These are phyloP conservation scores for Acrocephalus arundinaceus DNA, from an alignment of 2,113 vertebrate species.

Conservation along the genomic window DNA sequence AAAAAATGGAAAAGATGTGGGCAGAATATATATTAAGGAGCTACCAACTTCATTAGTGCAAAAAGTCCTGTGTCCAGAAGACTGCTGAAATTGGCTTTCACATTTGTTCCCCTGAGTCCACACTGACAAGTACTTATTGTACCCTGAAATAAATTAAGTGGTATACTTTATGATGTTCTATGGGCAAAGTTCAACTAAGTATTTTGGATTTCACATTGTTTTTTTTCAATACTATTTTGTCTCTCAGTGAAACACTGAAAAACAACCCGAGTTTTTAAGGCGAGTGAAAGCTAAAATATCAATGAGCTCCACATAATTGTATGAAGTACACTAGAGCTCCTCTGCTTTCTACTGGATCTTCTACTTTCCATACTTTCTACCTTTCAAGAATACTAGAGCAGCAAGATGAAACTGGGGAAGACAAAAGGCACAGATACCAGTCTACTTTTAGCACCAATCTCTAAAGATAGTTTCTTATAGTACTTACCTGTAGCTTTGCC, in stretches of 20 bases:
- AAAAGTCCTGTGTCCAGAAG: background rate
- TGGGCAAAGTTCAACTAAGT: background rate
- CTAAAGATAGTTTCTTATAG: background rate
- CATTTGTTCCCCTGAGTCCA: background rate
- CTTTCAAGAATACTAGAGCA: background rate
- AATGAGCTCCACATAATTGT: background rate
- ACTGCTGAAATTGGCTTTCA: background rate
- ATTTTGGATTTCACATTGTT: background rate
- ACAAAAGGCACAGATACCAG: background rate
- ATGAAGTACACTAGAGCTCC: background rate
- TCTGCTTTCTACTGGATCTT: background rate
- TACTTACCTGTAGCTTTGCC: conserved; percentile 76
- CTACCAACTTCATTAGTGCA: background rate
- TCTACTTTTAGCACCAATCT: background rate
- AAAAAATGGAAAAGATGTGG: background rate
- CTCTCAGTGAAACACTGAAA: background rate
- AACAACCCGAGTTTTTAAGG: background rate
- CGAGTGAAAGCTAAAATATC: background rate
- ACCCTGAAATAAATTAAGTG: background rate
- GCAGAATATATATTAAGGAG: background rate
- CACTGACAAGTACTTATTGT: background rate
- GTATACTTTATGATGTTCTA: background rate
- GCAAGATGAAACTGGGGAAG: background rate
- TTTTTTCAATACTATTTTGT: background rate
- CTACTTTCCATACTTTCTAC: background rate